A percentile compares a stretch with the other conserved stretches of the same genome.
These are phyloP conservation scores for Rhopalosiphum padi DNA, from an alignment of 1,140 invertebrate genomes.

Conservation along the genomic window DNA sequence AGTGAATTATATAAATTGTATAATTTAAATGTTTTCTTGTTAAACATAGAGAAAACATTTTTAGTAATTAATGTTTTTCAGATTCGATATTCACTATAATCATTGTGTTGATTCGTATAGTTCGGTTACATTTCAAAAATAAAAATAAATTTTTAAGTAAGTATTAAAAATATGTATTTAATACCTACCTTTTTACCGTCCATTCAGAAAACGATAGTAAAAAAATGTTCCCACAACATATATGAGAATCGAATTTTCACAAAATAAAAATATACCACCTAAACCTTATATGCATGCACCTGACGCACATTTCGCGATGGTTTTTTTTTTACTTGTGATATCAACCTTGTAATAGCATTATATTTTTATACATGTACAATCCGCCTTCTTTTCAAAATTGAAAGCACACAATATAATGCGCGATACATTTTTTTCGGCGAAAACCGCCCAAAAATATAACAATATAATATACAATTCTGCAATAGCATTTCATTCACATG, in stretches of 20 bases:
- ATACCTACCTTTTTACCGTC: neutral
- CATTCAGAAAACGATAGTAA: neutral
- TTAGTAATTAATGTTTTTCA: neutral
- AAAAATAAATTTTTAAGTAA: neutral
- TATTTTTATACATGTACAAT: constrained; percentile 12
- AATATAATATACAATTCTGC: constrained; percentile 22
- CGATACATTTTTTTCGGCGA: constrained; percentile 22
- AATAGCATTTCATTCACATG: neutral
- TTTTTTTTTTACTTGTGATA: constrained; percentile 14
- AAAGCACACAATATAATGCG: constrained; percentile 2
- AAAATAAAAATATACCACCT: neutral
- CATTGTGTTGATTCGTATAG: neutral
- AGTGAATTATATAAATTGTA: neutral
- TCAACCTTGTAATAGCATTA: neutral
- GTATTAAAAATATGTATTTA: neutral
- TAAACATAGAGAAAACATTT: neutral
- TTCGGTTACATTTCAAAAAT: too few relatives aligned
- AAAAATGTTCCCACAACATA: neutral
- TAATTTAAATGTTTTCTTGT: neutral
- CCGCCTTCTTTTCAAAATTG: constrained; percentile 44
- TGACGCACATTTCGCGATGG: constrained; percentile 9
- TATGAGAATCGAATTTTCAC: neutral
- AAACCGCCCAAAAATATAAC: constrained; percentile 24
- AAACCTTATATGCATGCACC: constrained; percentile 15
- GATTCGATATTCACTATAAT: neutral